These are phyloP conservation scores for Cyphomyrus discorhynchus DNA, from an alignment of 2,113 vertebrate genomes.

Conservation along the genomic window DNA sequence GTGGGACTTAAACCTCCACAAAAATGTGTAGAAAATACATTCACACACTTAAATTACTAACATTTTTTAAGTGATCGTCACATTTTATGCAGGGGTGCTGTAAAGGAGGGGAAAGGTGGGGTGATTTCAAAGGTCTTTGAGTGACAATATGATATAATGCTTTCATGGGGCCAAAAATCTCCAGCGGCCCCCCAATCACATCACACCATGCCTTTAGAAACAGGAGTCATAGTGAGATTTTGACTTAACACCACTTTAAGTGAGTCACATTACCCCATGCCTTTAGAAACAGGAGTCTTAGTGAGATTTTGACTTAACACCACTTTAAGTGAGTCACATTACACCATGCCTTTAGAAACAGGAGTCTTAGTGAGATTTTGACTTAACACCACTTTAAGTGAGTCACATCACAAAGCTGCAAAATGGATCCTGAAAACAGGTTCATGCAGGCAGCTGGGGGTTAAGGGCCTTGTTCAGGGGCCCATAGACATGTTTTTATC, in stretches of 20 bases:
- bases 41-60: not conserved
- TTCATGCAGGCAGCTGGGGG: not conserved
- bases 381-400: not conserved
- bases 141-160: not conserved
- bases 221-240: not conserved
- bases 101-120: not conserved
- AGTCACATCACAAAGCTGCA: not conserved
- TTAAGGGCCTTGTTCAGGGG: not conserved
- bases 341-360: not conserved
- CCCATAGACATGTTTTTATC: not conserved
- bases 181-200: not conserved
- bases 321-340: not conserved
- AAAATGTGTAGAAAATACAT: not conserved
- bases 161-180: not conserved
- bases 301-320: not conserved
- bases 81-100: not conserved
- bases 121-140: not conserved
- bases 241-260: not conserved
- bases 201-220: not conserved
- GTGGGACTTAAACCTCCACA: not conserved
- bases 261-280: not conserved
- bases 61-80: not conserved
- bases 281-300: not conserved
- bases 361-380: not conserved
- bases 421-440: not conserved